Percentiles rank a stretch among this genome's conserved stretches.
Conservation (phyloP, 23 tunicate species). For the Trididemnum clinides region DNA sequence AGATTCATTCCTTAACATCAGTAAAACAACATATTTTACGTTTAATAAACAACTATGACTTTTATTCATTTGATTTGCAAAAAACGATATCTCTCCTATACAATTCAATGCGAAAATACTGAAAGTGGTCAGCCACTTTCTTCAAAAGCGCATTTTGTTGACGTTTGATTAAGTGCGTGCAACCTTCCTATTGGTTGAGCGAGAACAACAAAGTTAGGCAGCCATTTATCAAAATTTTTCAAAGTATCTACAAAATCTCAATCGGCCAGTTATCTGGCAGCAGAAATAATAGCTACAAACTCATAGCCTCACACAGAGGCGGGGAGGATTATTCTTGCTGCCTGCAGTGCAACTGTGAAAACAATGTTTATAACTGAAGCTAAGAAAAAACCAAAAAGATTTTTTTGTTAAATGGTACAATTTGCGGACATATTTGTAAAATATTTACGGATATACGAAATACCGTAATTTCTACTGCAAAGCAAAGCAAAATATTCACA, state of each 20-base stretch:
- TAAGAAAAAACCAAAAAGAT: neutral
- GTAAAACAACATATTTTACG: no score
- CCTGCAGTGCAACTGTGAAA: conserved; percentile 11
- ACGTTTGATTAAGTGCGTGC: no score
- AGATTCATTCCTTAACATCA: no score
- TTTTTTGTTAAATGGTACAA: neutral
- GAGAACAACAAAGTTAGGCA: conserved; percentile 2
- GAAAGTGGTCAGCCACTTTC: no score
- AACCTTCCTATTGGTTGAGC: no score
- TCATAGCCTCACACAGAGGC: neutral
- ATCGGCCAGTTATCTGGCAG: conserved; percentile 7
- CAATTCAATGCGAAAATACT: no score
- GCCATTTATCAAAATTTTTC: neutral
- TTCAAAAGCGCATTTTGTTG: no score
- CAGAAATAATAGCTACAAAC: conserved; percentile 16
- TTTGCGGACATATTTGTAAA: conserved; percentile 5
- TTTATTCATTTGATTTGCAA: no score
- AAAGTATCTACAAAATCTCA: neutral
- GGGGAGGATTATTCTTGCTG: neutral
- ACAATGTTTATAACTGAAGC: neutral
- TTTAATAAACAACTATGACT: no score
- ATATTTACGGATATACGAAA: conserved; percentile 6
- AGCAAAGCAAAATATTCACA: conserved; percentile 19
- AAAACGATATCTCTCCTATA: no score
- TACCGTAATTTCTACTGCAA: neutral